A percentile compares a stretch with the other conserved stretches of the same genome.
Conservation (phyloP, 2,113 vertebrate genomes). For the Suricata suricatta region DNA sequence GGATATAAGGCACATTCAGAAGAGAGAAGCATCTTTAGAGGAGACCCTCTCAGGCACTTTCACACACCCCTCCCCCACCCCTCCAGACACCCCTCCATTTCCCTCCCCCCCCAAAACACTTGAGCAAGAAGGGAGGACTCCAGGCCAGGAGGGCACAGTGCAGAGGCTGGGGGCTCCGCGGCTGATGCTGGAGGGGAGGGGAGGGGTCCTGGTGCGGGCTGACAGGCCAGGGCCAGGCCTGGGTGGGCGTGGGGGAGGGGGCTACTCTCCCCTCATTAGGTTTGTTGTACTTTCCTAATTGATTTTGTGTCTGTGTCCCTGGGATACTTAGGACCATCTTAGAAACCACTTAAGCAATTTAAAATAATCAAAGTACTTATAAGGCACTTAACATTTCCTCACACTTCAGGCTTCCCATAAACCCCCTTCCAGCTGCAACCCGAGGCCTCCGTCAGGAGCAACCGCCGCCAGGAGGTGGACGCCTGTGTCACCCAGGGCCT, state of each 20-base stretch:
- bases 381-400: constrained; percentile 43
- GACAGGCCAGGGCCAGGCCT: not conserved
- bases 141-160: not conserved
- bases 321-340: constrained; percentile 46
- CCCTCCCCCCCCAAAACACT: no score
- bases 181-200: not conserved
- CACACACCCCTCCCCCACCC: no score
- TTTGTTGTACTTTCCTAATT: constrained; percentile 47
- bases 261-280: not conserved
- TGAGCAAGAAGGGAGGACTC: not conserved
- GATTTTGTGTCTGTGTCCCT: constrained; percentile 64
- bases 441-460: not conserved
- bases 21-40: not conserved
- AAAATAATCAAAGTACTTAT: constrained; percentile 70
- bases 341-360: constrained; percentile 71
- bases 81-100: not conserved
- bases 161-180: accelerated
- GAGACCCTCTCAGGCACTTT: not conserved
- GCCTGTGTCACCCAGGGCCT: not conserved
- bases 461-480: not conserved
- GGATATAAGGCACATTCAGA: not conserved
- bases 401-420: not conserved
- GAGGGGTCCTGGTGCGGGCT: not conserved
- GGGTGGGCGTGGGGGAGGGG: accelerated
- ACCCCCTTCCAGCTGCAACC: not conserved